A percentile compares a stretch with the other conserved stretches of the same genome.
These are phyloP conservation scores for Willowsia nigromaculata DNA, from an alignment of 2,888 invertebrate species.

Conservation along the genomic window DNA sequence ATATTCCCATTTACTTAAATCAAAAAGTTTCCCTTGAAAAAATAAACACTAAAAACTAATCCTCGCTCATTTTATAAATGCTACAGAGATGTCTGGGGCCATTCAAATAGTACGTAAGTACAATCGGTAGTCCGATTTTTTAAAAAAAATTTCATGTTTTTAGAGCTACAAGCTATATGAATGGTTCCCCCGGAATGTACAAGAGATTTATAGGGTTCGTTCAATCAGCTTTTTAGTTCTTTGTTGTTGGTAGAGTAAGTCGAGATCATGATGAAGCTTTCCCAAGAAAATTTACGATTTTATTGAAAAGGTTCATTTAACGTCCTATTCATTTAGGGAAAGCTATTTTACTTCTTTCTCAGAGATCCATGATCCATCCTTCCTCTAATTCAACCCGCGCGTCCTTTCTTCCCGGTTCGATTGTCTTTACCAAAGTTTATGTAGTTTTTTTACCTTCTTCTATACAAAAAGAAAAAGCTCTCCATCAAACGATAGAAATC, in stretches of 20 bases:
- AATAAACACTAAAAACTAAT: not conserved
- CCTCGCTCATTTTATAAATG: not conserved
- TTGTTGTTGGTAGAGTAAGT: not conserved
- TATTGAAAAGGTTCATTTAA: slow-evolving; percentile 56
- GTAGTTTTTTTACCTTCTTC: not conserved
- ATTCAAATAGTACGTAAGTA: too few species aligned
- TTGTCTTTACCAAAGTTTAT: not conserved
- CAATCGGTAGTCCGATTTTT: too few species aligned
- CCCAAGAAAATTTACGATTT: slow-evolving; percentile 49
- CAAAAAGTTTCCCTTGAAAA: not conserved
- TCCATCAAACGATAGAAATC: not conserved
- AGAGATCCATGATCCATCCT: not conserved
- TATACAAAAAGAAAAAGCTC: not conserved
- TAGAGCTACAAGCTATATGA: too few species aligned
- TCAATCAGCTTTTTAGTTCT: too few species aligned
- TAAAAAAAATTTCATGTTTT: too few species aligned
- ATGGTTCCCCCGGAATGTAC: too few species aligned
- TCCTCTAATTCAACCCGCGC: not conserved
- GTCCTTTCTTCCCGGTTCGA: slow-evolving; percentile 7
- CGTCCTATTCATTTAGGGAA: slow-evolving; percentile 24
- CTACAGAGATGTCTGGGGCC: too few species aligned
- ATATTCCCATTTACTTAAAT: not conserved
- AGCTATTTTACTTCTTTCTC: not conserved
- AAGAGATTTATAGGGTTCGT: too few species aligned
- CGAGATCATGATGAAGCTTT: not conserved